phyloP scores from a whole-genome alignment of 2,797 vertebrate genomes.

The Calcarius lapponicus region DNA sequence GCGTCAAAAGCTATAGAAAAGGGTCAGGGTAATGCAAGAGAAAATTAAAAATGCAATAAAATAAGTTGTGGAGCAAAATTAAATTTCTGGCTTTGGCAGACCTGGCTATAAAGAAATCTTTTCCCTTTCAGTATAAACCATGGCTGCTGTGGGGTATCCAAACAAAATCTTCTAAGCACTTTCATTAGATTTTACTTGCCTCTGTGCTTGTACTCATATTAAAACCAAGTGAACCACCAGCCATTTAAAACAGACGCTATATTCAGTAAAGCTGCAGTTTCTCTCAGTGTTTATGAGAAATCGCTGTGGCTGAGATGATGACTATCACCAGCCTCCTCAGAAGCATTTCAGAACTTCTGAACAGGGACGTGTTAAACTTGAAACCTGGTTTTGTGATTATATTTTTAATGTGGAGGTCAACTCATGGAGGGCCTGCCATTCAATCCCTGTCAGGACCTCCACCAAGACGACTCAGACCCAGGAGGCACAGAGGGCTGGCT shows the following conservation, averaged over 20 bases:
- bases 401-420: not conserved
- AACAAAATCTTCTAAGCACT: slow-evolving; percentile 64
- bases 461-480: not conserved
- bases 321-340: slow-evolving; percentile 52
- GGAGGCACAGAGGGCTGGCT: not conserved
- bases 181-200: slow-evolving; percentile 66
- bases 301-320: slow-evolving; percentile 36
- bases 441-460: not conserved
- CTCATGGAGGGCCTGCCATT: not conserved
- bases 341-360: slow-evolving; percentile 48
- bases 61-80: slow-evolving; percentile 79
- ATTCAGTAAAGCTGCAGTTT: slow-evolving; percentile 51
- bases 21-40: slow-evolving; percentile 79
- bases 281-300: slow-evolving; percentile 32
- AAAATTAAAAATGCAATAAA: slow-evolving; percentile 85
- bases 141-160: slow-evolving; percentile 48
- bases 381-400: not conserved
- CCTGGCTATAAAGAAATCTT: slow-evolving; percentile 63
- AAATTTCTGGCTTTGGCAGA: slow-evolving; percentile 75
- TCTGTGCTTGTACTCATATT: slow-evolving; percentile 51
- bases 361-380: not conserved
- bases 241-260: slow-evolving; percentile 56
- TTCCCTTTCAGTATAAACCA: slow-evolving; percentile 17
- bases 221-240: slow-evolving; percentile 56
- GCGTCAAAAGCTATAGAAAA: slow-evolving; percentile 82